Base-by-base conservation (phyloP, 2,797 vertebrate species). In the Delichon dasypus region DNA sequence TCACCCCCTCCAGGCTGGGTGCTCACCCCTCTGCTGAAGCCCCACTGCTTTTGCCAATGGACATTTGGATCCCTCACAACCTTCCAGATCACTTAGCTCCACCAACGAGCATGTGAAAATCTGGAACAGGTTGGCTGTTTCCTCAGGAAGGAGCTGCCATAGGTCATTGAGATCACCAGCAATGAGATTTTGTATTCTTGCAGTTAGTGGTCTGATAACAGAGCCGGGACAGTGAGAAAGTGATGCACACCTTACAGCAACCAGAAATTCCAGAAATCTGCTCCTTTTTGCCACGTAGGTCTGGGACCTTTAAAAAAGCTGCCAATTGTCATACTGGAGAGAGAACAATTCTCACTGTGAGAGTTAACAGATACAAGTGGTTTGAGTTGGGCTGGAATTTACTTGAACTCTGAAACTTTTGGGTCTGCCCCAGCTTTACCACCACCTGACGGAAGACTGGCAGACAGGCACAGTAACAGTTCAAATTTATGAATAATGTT, bases 81-180 rank as follows among this genome's bases (percentile, higher is more conserved):
- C 34, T 53, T 48, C 29, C 23, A 29, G 20, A 32, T 51, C 44
- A 10, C 26, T 72, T 9, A 50, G 22, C 66, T 62, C 55, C n/a
- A 38, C 30, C 44, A 62, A 1, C 0, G 7, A 22, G 58, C n/a
- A 5, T 0, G 2, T 44, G 5, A n/a, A 66, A 21, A 11, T 20
- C 51, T 44, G 29, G 42, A 26, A n/a, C 2, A 20, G 16, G 34
- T 32, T 3, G 15, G 16, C 14, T 21, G 22, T n/a, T 19, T 67
- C 32, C 40, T 60, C 40, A 26, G 42, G 34, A 9, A 83, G 61
- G 21, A 85, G 1, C 34, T 64, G 27, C 26, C 9, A 50, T 7
- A 0, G 16, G 30, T 6, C 3, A 3, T 4, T 62, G 53, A 48
- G 36, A 22, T 51, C 13, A 5, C 32, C 62, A 51, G 62, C 42